Evolutionary conservation across 2,797 vertebrate species (phyloP).

Genomic region (Sebastolobus alascanus): DNA sequence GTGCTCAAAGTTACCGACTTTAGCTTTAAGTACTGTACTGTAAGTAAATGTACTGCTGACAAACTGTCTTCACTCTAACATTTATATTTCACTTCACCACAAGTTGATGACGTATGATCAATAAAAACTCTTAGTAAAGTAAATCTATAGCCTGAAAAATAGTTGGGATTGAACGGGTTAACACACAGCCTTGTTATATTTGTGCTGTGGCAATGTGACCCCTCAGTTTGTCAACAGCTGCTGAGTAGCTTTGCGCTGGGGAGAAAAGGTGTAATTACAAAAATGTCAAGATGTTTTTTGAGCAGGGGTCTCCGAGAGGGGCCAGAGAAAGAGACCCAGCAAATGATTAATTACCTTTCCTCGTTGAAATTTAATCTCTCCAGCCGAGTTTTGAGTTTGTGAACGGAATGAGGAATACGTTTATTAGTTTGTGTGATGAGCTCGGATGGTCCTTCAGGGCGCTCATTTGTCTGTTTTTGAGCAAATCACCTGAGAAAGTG

Average conservation of each 20-base stretch:
- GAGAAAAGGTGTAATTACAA: slow-evolving; percentile 72
- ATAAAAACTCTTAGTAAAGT: background rate
- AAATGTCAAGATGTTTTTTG: slow-evolving; percentile 71
- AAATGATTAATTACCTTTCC: slow-evolving; percentile 73
- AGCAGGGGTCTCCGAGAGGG: slow-evolving; percentile 52
- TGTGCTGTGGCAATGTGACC: slow-evolving; percentile 22
- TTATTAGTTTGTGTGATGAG: slow-evolving; percentile 35
- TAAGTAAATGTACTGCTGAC: background rate
- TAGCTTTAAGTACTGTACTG: background rate
- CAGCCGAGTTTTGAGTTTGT: slow-evolving; percentile 40
- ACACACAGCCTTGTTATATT: slow-evolving; percentile 26
- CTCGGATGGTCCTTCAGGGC: slow-evolving; percentile 13
- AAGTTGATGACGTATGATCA: too few relatives aligned
- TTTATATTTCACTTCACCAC: too few relatives aligned
- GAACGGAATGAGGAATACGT: slow-evolving; percentile 54
- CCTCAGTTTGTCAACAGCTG: slow-evolving; percentile 61
- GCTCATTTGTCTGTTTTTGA: slow-evolving; percentile 37
- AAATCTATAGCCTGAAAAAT: background rate
- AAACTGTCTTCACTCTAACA: too few relatives aligned
- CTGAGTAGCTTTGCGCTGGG: slow-evolving; percentile 37
- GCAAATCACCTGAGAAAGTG: slow-evolving; percentile 6
- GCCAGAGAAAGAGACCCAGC: slow-evolving; percentile 46
- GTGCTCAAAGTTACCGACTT: background rate
- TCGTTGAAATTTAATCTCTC: slow-evolving; percentile 61
- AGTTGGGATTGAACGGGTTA: slow-evolving; percentile 1